phyloP scores from a whole-genome alignment of 2,888 invertebrate species.

The Athalia cordata region DNA sequence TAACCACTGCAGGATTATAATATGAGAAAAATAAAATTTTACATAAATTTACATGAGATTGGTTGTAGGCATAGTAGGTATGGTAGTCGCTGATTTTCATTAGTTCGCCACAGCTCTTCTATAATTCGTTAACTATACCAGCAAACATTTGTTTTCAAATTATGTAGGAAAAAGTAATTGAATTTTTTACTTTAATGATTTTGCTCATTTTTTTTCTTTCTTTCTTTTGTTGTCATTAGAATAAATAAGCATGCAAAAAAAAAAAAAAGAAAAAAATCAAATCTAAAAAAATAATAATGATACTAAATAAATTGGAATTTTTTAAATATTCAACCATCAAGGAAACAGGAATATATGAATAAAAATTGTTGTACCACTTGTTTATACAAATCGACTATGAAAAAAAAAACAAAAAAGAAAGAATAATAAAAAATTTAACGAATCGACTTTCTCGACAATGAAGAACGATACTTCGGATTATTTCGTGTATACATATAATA shows the following conservation, averaged over 20 bases:
- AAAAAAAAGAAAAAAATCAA: neutral
- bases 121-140: conserved; percentile 29
- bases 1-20: neutral
- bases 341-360: conserved; percentile 35
- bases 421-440: neutral
- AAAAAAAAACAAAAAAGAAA: neutral
- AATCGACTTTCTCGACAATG: neutral
- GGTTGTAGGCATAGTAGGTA: neutral
- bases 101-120: neutral
- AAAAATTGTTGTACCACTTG: conserved; percentile 8
- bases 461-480: too few relatives aligned
- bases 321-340: conserved; percentile 22
- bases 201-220: conserved; percentile 17
- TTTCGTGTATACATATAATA: too few relatives aligned
- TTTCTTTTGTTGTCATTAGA: neutral
- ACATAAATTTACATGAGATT: conserved; percentile 25
- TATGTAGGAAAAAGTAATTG: neutral
- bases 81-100: neutral
- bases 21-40: conserved; percentile 12
- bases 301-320: conserved; percentile 19
- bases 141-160: conserved; percentile 17
- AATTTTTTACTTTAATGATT: neutral
- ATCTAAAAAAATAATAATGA: neutral
- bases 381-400: neutral
- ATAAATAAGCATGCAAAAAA: neutral